phyloP scores from a whole-genome alignment of 2,888 invertebrate species.

The Pasiphila rectangulata region DNA sequence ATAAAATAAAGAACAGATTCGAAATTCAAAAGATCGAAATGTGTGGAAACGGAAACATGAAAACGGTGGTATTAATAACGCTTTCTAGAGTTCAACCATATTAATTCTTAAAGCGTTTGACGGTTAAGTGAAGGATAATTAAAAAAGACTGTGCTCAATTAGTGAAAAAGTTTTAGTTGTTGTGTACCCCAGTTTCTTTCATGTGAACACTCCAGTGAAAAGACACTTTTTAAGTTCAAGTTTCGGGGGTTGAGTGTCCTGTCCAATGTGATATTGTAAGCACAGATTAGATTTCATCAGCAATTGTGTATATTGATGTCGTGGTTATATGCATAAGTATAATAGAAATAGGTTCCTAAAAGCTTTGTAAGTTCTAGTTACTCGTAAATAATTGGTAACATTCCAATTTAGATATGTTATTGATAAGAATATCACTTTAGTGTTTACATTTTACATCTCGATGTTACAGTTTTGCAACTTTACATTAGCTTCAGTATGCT shows the following conservation, averaged over 20 bases:
- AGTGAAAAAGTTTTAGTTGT: background rate
- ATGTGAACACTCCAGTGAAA: slow-evolving; percentile 29
- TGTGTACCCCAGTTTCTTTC: slow-evolving; percentile 1
- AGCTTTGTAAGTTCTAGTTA: slow-evolving; percentile 60
- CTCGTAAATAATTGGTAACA: slow-evolving; percentile 38
- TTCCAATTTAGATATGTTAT: slow-evolving; percentile 44
- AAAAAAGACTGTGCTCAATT: background rate
- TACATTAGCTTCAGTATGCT: too few relatives aligned
- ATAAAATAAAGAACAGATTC: too few relatives aligned
- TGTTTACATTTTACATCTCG: slow-evolving; percentile 38
- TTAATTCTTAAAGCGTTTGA: too few relatives aligned
- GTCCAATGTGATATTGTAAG: slow-evolving; percentile 77
- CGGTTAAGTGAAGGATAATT: background rate
- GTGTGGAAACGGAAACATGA: too few relatives aligned
- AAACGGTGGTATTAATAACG: too few relatives aligned
- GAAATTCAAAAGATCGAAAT: too few relatives aligned
- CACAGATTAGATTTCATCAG: slow-evolving; percentile 66
- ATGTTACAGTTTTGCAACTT: background rate
- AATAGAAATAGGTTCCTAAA: slow-evolving; percentile 47
- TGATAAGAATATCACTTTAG: slow-evolving; percentile 35
- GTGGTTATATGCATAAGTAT: slow-evolving; percentile 58
- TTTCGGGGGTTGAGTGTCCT: slow-evolving; percentile 54
- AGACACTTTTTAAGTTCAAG: slow-evolving; percentile 27
- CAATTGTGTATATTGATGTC: slow-evolving; percentile 66
- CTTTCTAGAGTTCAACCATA: too few relatives aligned